These are phyloP conservation scores for Aurelia sp. DNA, from an alignment of 30 jellyfish, hydroid and myxozoan genomes.

Conservation along the genomic window DNA sequence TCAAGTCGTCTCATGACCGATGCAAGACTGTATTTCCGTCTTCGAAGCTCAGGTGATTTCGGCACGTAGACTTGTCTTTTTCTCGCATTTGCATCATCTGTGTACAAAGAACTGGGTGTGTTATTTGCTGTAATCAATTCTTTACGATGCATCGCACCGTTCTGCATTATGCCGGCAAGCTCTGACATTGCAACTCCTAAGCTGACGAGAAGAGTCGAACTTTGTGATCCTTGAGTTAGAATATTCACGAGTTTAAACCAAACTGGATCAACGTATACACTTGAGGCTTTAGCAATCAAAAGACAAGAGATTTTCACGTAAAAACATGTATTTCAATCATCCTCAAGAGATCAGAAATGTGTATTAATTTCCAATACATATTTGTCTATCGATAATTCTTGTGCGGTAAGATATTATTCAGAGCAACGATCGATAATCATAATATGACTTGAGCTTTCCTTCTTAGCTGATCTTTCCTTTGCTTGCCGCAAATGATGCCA, in stretches of 20 bases:
- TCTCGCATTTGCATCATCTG: conserved; percentile 5
- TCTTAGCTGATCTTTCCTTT: neutral
- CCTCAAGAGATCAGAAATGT: conserved; percentile 10
- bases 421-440: neutral
- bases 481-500: conserved; percentile 5
- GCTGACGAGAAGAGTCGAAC: too few species aligned
- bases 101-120: neutral
- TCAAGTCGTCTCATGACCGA: conserved; percentile 70
- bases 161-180: conserved; percentile 7
- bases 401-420: neutral
- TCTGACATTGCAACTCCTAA: conserved; percentile 4
- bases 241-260: conserved; percentile 7
- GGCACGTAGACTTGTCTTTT: conserved; percentile 35
- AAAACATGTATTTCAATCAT: conserved; percentile 45
- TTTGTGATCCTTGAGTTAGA: neutral
- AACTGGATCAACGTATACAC: conserved; percentile 1
- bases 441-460: conserved; percentile 1
- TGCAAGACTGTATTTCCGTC: conserved; percentile 77
- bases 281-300: conserved; percentile 9
- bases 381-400: conserved; percentile 11
- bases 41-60: conserved; percentile 65
- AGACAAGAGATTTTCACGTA: conserved; percentile 32
- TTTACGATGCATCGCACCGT: conserved; percentile 13
- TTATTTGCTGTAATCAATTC: neutral
- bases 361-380: conserved; percentile 18